Evolutionary conservation across 2,797 vertebrate genomes (phyloP).

Genomic region (Scleropages formosus): DNA sequence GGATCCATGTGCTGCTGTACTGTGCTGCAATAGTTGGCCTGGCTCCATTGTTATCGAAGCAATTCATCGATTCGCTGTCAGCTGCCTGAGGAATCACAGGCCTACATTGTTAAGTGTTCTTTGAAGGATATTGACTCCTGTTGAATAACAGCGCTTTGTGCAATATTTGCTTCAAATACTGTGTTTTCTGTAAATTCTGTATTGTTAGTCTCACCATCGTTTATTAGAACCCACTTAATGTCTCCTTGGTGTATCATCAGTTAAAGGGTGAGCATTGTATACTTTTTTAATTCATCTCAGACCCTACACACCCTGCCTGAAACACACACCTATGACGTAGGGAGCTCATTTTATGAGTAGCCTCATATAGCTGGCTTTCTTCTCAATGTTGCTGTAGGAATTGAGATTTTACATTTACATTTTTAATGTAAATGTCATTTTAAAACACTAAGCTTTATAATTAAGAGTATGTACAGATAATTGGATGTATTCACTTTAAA

Average conservation of each 20-base stretch:
- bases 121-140: too few species aligned
- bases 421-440: too few species aligned
- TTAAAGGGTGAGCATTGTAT: background rate
- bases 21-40: background rate
- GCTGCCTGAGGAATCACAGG: background rate
- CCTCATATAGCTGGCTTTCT: background rate
- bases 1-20: background rate
- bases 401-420: too few species aligned
- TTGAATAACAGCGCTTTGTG: background rate
- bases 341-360: slow-evolving; percentile 1
- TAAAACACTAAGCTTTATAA: background rate
- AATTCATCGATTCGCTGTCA: background rate
- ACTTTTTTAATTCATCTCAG: too few species aligned
- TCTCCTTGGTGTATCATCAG: background rate
- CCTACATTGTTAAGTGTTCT: too few species aligned
- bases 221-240: background rate
- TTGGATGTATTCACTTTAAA: background rate
- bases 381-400: background rate
- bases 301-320: background rate
- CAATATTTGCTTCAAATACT: background rate
- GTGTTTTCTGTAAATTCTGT: background rate
- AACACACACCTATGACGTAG: background rate
- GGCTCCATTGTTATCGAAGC: slow-evolving; percentile 43
- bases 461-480: background rate
- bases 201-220: background rate